Conservation (phyloP, 2,888 invertebrate genomes). For the Diarsia rubi region DNA sequence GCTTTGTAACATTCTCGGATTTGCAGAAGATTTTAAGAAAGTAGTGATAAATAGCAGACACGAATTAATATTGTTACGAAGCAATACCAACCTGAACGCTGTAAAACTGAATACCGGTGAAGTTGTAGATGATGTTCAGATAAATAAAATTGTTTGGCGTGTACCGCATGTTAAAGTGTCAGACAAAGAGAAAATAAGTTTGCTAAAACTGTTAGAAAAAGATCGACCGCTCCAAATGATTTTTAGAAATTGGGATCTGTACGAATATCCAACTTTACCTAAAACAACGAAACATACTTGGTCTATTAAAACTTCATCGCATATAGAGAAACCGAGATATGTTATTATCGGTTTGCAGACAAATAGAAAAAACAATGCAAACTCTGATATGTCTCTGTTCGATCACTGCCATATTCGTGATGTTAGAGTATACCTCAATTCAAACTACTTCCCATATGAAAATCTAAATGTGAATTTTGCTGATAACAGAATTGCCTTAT, state of each 20-base stretch:
- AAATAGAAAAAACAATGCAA: too few species aligned
- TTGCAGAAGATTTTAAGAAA: not conserved
- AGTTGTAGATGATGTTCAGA: too few species aligned
- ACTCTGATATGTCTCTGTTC: not conserved
- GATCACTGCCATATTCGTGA: not conserved
- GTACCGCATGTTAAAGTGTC: too few species aligned
- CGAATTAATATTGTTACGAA: constrained; percentile 1
- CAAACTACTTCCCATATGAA: too few species aligned
- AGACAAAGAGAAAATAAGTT: too few species aligned
- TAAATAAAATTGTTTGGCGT: too few species aligned
- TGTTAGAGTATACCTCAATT: too few species aligned
- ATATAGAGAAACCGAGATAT: too few species aligned
- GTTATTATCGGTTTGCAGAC: too few species aligned
- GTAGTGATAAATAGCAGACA: not conserved
- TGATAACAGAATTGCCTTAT: not conserved
- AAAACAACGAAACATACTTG: not conserved
- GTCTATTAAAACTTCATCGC: not conserved
- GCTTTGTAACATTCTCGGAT: not conserved
- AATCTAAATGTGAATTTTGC: too few species aligned
- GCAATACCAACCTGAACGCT: not conserved
- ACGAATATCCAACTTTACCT: not conserved
- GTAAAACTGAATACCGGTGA: too few species aligned
- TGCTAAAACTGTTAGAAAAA: too few species aligned
- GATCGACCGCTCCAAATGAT: not conserved
- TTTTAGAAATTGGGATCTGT: not conserved